Evolutionary conservation across 2,888 invertebrate genomes (phyloP), one percentile per base, ranked within the genome.

Genomic region (Eumerus sabulonum): DNA sequence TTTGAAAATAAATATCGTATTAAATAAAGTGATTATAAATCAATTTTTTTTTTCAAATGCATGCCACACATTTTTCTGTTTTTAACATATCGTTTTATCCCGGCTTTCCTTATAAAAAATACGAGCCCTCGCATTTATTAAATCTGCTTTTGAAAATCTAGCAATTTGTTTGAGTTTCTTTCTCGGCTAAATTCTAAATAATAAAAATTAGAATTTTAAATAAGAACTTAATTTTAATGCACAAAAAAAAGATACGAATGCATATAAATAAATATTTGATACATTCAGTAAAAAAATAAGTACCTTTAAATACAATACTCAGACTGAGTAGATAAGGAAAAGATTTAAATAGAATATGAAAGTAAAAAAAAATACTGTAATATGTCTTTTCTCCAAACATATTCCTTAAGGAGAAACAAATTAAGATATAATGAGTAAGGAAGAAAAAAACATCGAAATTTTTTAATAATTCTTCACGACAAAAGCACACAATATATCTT

Each of bases 81-180:
- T 27, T 74, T 54, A n/a, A n/a, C n/a, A n/a, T n/a, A n/a, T n/a
- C n/a, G n/a, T 66, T 85, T 84, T 85, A 85, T 84, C 2, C 7
- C 7, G 2, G 3, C 27, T 9, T 27, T 54, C 19, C 54, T 38
- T 64, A 51, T 11, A 42, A 44, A 57, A 56, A 56, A 18, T 14
- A 18, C n/a, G n/a, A n/a, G n/a, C n/a, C n/a, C 9, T 42, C 18
- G 16, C 27, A 13, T 18, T 27, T 27, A 27, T 27, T 7, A 27
- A 27, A 27, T 27, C 27, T 27, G 27, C 7, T 27, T 7, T 27
- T 27, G 7, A 2, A 27, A 27, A 27, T 27, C 27, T 27, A 27
- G 2, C 27, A 27, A 27, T 27, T 27, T 27, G 7, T 27, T 4
- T 27, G 12, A 50, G 18, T 27, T 1, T 12, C 44, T 45, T 53